A percentile compares a stretch with the other conserved stretches of the same genome.
These are phyloP conservation scores for Myotis findleyi DNA, from an alignment of 2,797 vertebrate genomes.

Conservation along the genomic window DNA sequence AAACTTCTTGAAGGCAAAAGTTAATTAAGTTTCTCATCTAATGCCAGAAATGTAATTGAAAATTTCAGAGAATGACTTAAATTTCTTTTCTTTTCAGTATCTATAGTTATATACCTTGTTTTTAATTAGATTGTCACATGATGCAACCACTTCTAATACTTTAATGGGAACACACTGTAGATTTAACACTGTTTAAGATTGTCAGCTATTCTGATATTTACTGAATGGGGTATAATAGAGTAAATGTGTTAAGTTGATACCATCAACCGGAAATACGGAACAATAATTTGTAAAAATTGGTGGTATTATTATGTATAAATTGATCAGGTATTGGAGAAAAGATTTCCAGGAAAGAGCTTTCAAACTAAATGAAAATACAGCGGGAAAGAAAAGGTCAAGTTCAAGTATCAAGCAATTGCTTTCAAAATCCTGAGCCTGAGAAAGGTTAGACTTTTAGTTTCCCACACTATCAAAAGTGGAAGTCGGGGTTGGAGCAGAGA, in stretches of 20 bases:
- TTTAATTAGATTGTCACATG: conserved; percentile 56
- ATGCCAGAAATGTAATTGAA: conserved; percentile 53
- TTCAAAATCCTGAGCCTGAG: background rate
- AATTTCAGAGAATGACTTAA: conserved; percentile 55
- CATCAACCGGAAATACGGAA: background rate
- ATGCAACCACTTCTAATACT: background rate
- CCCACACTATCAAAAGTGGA: background rate
- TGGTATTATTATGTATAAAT: background rate
- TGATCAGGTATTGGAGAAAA: background rate
- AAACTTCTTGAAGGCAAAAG: conserved; percentile 61
- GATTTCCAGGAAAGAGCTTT: background rate
- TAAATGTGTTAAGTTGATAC: background rate
- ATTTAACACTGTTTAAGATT: conserved; percentile 11
- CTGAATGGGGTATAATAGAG: background rate
- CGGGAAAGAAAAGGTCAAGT: background rate
- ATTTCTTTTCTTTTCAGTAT: conserved; percentile 26
- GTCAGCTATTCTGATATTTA: background rate
- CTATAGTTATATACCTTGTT: conserved; percentile 10
- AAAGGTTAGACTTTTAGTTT: conserved; percentile 22
- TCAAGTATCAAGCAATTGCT: conserved; percentile 9
- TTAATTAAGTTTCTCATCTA: conserved; percentile 67
- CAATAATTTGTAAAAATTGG: background rate
- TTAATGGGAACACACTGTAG: background rate
- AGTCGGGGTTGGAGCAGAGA: background rate
- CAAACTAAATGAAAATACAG: background rate